phyloP scores from a whole-genome alignment of 2,888 invertebrate genomes.

The Leptopilina myrica region DNA sequence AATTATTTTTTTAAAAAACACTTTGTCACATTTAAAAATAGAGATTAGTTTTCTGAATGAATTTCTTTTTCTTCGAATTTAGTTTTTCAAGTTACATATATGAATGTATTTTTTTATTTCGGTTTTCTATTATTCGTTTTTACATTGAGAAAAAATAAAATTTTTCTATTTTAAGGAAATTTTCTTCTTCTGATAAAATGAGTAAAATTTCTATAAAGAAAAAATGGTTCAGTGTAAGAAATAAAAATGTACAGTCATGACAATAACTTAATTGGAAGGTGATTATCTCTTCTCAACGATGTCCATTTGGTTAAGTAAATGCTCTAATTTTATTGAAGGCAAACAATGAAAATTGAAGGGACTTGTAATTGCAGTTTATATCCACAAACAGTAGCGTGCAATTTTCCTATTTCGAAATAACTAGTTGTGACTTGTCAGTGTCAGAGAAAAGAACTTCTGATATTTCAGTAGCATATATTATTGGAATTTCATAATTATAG shows the following conservation, averaged over 20 bases:
- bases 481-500: constrained; percentile 5
- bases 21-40: neutral
- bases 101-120: no score
- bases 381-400: neutral
- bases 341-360: constrained; percentile 12
- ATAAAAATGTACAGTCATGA: no score
- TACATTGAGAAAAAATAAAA: no score
- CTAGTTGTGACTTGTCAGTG: neutral
- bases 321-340: constrained; percentile 3
- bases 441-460: constrained; percentile 5
- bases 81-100: no score
- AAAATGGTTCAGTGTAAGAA: no score
- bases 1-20: neutral
- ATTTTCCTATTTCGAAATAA: constrained; percentile 31
- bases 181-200: no score
- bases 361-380: constrained; percentile 9
- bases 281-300: neutral
- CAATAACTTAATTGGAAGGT: neutral
- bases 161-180: no score
- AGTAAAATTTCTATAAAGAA: neutral
- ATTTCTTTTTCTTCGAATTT: no score
- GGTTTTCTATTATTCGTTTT: no score
- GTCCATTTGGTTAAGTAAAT: neutral
- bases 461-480: constrained; percentile 11
- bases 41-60: no score